Conservation (phyloP, 2,797 vertebrate species). For the Anolis apletophallus region DNA sequence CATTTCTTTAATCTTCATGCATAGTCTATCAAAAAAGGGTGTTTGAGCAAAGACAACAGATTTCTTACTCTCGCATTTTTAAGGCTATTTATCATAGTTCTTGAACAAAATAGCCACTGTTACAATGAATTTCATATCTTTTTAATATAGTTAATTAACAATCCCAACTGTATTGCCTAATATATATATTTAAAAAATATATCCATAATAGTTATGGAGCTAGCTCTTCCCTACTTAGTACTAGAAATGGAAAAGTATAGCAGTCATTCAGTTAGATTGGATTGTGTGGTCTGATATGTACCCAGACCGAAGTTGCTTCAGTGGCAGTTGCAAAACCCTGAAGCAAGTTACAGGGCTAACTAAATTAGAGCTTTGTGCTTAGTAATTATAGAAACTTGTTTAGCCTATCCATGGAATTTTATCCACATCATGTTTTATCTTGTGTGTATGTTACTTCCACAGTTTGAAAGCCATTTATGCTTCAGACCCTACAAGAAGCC, state of each 20-base stretch:
- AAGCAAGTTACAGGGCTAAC: slow-evolving; percentile 28
- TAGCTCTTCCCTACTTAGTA: slow-evolving; percentile 44
- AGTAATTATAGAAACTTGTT: slow-evolving; percentile 24
- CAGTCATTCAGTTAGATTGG: background rate
- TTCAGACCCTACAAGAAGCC: background rate
- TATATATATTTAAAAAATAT: too few relatives aligned
- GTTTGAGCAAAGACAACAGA: slow-evolving; percentile 26
- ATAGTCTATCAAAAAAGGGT: slow-evolving; percentile 33
- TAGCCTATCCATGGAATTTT: background rate
- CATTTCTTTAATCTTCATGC: slow-evolving; percentile 26
- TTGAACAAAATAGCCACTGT: slow-evolving; percentile 17
- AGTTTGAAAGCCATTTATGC: background rate
- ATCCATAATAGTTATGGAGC: slow-evolving; percentile 5
- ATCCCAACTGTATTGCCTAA: too few relatives aligned
- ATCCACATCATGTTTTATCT: background rate
- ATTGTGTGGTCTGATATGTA: background rate
- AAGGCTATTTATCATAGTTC: slow-evolving; percentile 25
- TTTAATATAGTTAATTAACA: too few relatives aligned
- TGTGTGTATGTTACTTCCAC: background rate
- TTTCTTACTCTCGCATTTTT: slow-evolving; percentile 34
- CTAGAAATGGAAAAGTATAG: background rate
- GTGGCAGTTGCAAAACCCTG: background rate
- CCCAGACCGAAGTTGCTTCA: background rate
- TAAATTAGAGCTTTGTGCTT: slow-evolving; percentile 42
- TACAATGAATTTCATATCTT: slow-evolving; percentile 51